phyloP scores from a whole-genome alignment of 2,797 vertebrate genomes.

The Coregonus sp. region DNA sequence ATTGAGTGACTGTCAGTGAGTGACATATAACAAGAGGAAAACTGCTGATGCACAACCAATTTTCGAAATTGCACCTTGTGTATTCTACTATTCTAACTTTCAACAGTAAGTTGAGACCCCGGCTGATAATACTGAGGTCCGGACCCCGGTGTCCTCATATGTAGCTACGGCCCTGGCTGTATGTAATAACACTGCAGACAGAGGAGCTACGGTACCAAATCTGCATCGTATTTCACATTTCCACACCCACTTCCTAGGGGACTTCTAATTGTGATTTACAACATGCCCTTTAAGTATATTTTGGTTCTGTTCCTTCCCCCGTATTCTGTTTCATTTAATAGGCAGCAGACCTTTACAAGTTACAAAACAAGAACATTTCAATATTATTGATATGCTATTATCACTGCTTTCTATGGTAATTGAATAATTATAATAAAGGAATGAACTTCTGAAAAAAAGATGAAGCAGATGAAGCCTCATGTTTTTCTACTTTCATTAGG shows the following conservation, averaged over 20 bases:
- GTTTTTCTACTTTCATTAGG: neutral
- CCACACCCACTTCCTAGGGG: neutral
- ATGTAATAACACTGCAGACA: neutral
- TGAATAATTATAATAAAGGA: constrained; percentile 16
- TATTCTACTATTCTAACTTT: no score
- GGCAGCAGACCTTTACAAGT: constrained; percentile 9
- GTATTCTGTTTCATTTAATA: constrained; percentile 1
- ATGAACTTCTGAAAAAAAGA: neutral
- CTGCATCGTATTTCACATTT: neutral
- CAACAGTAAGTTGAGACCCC: no score
- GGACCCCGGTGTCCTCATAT: no score
- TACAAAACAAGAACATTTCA: neutral
- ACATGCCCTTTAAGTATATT: constrained; percentile 8
- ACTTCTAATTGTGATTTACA: constrained; percentile 20
- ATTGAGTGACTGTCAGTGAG: no score
- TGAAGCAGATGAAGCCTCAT: neutral
- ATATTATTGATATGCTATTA: constrained; percentile 7
- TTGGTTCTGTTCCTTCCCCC: neutral
- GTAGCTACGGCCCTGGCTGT: no score
- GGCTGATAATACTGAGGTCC: no score
- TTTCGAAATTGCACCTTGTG: no score
- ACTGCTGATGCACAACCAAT: no score
- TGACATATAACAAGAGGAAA: no score
- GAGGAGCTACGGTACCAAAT: neutral
- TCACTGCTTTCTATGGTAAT: neutral